Conservation (phyloP, 2,113 vertebrate species). For the Marmota monax region DNA sequence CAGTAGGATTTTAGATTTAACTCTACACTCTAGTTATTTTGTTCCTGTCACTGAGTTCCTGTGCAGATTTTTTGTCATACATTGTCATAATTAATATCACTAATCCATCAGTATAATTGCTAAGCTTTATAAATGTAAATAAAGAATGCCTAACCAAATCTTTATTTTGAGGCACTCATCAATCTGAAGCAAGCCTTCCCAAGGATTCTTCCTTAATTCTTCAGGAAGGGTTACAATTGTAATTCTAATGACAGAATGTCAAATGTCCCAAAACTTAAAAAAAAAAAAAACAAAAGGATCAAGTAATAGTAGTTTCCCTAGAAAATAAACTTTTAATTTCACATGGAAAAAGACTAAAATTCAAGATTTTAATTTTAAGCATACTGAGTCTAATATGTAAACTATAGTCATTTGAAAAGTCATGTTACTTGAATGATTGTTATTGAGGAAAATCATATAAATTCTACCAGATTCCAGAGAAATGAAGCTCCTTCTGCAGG, state of each 20-base stretch:
- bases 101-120: neutral
- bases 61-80: neutral
- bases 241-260: neutral
- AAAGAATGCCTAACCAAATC: neutral
- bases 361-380: neutral
- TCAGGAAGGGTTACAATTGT: neutral
- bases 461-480: neutral
- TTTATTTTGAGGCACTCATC: neutral
- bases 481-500: neutral
- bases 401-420: neutral
- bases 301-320: neutral
- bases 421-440: neutral
- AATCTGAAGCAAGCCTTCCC: neutral
- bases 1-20: neutral
- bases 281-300: neutral
- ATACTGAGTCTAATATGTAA: neutral
- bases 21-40: neutral
- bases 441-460: neutral
- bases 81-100: neutral
- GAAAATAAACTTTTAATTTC: neutral
- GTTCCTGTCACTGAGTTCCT: neutral
- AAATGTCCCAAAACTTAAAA: neutral
- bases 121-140: neutral
- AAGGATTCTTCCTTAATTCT: neutral
- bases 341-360: neutral